Percentiles rank a stretch among this genome's conserved stretches.
Evolutionary conservation across 2,888 invertebrate species (phyloP).

Genomic region (Anaspis maculata): DNA sequence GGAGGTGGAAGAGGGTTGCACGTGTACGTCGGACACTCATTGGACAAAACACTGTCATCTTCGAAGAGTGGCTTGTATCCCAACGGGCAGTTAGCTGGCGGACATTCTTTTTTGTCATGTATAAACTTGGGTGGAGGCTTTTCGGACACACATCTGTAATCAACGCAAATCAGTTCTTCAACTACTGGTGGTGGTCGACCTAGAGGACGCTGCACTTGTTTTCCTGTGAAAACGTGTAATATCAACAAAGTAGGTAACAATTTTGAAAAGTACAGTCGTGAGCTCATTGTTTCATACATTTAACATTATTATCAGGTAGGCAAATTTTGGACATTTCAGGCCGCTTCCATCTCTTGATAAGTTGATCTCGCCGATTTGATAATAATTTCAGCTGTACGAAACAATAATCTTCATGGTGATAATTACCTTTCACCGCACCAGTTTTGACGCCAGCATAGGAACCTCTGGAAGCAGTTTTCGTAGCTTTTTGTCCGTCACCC

Average conservation of each 20-base stretch:
- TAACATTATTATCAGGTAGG: no score
- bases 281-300: no score
- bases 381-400: neutral
- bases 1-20: constrained; percentile 57
- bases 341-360: no score
- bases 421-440: constrained; percentile 2
- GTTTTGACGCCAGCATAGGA: constrained; percentile 1
- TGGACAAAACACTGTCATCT: constrained; percentile 13
- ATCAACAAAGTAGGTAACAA: no score
- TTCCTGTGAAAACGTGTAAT: no score
- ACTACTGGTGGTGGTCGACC: constrained; percentile 10
- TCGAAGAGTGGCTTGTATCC: constrained; percentile 20
- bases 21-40: constrained; percentile 46
- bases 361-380: no score
- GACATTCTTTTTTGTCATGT: constrained; percentile 24
- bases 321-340: no score
- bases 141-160: constrained; percentile 49
- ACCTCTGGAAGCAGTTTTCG: constrained; percentile 1
- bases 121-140: constrained; percentile 42
- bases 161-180: constrained; percentile 44
- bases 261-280: no score
- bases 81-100: constrained; percentile 47
- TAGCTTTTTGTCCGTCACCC: constrained; percentile 1
- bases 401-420: no score
- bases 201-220: neutral